A percentile compares a stretch with the other conserved stretches of the same genome.
These are phyloP conservation scores for Lumbricus terrestris DNA, from an alignment of 2,888 invertebrate species.

Conservation along the genomic window DNA sequence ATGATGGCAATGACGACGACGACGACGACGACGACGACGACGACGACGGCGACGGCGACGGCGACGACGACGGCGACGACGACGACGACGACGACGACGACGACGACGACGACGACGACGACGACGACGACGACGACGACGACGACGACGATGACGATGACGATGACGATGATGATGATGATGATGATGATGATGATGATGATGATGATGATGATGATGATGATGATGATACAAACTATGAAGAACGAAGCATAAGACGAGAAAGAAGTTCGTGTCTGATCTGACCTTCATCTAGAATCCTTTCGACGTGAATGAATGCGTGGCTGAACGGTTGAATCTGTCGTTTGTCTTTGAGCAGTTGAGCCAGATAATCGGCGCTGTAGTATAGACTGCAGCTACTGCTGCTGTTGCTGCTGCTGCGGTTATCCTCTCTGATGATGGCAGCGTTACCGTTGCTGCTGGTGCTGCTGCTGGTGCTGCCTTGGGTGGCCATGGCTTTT, in stretches of 20 bases:
- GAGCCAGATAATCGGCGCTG: conserved; percentile 78
- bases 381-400: background rate
- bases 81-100: too few relatives aligned
- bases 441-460: too few relatives aligned
- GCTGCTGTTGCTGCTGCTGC: conserved; percentile 7
- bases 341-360: conserved; percentile 99
- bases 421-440: too few relatives aligned
- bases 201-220: background rate
- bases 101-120: too few relatives aligned
- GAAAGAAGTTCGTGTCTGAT: conserved; percentile 65
- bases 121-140: too few relatives aligned
- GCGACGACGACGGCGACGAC: too few relatives aligned
- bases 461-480: background rate
- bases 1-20: too few relatives aligned
- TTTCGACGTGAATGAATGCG: conserved; percentile 98
- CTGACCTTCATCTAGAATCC: conserved; percentile 99
- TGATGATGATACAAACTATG: background rate
- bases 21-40: too few relatives aligned
- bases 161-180: too few relatives aligned
- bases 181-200: too few relatives aligned
- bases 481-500: background rate
- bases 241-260: background rate
- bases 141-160: too few relatives aligned
- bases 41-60: too few relatives aligned
- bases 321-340: conserved; percentile 99